phyloP scores from a whole-genome alignment of 1,140 invertebrate species.

The Dendrolimus kikuchii region DNA sequence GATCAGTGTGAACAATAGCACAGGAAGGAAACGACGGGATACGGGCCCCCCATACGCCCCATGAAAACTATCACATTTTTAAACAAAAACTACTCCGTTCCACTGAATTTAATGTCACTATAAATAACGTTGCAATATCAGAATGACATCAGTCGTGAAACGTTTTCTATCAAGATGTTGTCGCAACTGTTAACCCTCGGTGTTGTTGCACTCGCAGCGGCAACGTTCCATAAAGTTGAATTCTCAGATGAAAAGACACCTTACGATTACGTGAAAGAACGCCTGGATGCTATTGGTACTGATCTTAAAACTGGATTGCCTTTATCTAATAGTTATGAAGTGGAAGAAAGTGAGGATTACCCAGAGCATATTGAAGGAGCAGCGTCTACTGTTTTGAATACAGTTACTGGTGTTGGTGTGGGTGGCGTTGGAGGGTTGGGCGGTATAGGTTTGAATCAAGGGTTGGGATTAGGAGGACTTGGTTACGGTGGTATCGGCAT shows the following conservation, averaged over 20 bases:
- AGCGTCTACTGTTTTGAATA: conserved; percentile 57
- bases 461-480: conserved; percentile 25
- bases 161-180: conserved; percentile 53
- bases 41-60: conserved; percentile 30
- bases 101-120: conserved; percentile 60
- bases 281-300: conserved; percentile 43
- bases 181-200: conserved; percentile 36
- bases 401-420: conserved; percentile 45
- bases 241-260: conserved; percentile 55
- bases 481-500: conserved; percentile 29
- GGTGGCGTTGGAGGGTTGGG: conserved; percentile 37
- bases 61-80: conserved; percentile 57
- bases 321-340: conserved; percentile 58
- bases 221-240: conserved; percentile 41
- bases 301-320: conserved; percentile 48
- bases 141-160: conserved; percentile 56
- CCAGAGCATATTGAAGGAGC: conserved; percentile 55
- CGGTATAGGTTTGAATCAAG: conserved; percentile 26
- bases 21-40: conserved; percentile 63
- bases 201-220: conserved; percentile 28
- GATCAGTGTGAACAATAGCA: conserved; percentile 64
- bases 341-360: conserved; percentile 66
- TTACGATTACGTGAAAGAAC: conserved; percentile 58
- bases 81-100: conserved; percentile 57
- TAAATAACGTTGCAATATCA: conserved; percentile 58